Conservation (phyloP, 2,888 invertebrate species). For the Lamproptera curius region DNA sequence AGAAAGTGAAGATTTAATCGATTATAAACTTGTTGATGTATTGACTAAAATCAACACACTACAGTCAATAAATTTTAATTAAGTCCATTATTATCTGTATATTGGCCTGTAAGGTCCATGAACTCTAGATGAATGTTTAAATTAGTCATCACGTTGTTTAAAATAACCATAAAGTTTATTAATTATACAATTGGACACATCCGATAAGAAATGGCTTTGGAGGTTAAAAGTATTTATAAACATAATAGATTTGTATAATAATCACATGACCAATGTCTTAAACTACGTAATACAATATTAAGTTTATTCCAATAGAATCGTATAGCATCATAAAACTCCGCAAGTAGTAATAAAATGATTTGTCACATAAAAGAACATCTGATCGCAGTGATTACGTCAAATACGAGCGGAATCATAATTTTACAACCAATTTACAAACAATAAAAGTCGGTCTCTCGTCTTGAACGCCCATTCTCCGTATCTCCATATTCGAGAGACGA, state of each 20-base stretch:
- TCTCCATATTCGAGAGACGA: slow-evolving; percentile 70
- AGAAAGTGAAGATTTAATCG: slow-evolving; percentile 21
- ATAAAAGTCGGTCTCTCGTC: slow-evolving; percentile 76
- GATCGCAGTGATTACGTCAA: slow-evolving; percentile 71
- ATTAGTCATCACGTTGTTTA: slow-evolving; percentile 13
- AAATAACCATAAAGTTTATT: too few relatives aligned
- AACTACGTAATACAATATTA: slow-evolving; percentile 20
- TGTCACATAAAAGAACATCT: slow-evolving; percentile 72
- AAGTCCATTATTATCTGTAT: slow-evolving; percentile 16
- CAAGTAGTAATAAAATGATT: slow-evolving; percentile 62
- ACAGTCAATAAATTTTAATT: slow-evolving; percentile 10
- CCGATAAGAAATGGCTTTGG: too few relatives aligned
- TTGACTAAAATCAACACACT: slow-evolving; percentile 4
- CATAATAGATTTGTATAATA: too few relatives aligned
- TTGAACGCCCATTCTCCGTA: slow-evolving; percentile 71
- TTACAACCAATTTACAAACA: slow-evolving; percentile 80
- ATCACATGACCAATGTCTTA: too few relatives aligned
- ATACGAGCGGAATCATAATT: slow-evolving; percentile 75
- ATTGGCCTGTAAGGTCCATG: slow-evolving; percentile 7
- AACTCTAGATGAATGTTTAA: slow-evolving; percentile 16
- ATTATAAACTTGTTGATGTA: slow-evolving; percentile 3
- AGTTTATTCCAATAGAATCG: slow-evolving; percentile 50
- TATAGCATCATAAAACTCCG: slow-evolving; percentile 57
- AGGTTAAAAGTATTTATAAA: too few relatives aligned
- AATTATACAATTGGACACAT: too few relatives aligned